Conservation (phyloP, 2,888 invertebrate species). For the Diarsia mendica region DNA sequence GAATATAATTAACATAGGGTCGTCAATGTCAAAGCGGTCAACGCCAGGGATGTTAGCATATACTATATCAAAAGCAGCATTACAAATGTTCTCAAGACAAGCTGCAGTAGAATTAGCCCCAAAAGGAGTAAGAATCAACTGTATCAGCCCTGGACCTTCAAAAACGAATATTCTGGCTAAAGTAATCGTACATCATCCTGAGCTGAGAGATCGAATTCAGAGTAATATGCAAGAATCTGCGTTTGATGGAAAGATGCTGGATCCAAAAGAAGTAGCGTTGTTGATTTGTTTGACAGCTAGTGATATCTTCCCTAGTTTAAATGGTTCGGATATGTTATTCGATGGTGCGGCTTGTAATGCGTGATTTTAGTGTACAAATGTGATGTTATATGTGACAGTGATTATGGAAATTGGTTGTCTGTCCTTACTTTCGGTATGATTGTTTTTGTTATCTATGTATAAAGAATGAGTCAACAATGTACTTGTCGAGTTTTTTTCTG, state of each 20-base stretch:
- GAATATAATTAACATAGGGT: conserved; percentile 75
- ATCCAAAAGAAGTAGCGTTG: conserved; percentile 73
- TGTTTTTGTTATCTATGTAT: background rate
- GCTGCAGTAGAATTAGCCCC: conserved; percentile 72
- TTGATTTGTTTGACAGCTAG: conserved; percentile 76
- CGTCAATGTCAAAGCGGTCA: conserved; percentile 69
- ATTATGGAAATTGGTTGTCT: conserved; percentile 3
- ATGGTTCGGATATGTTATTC: conserved; percentile 73
- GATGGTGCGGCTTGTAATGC: conserved; percentile 72
- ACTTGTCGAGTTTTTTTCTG: background rate
- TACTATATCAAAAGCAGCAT: conserved; percentile 72
- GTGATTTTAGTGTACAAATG: conserved; percentile 24
- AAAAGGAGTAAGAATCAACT: conserved; percentile 77
- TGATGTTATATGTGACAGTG: background rate
- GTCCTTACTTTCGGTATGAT: conserved; percentile 1
- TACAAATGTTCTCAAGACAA: conserved; percentile 72
- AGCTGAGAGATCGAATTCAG: conserved; percentile 57
- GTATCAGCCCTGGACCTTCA: conserved; percentile 74
- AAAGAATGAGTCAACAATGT: conserved; percentile 9
- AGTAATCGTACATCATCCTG: conserved; percentile 63
- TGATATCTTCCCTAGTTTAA: conserved; percentile 75
- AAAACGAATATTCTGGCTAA: conserved; percentile 72
- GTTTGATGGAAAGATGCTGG: conserved; percentile 70
- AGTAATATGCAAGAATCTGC: conserved; percentile 57
- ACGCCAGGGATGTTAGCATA: conserved; percentile 73